A percentile compares a stretch with the other conserved stretches of the same genome.
Conservation (phyloP, 2,113 vertebrate species). For the Eolophus roseicapilla region DNA sequence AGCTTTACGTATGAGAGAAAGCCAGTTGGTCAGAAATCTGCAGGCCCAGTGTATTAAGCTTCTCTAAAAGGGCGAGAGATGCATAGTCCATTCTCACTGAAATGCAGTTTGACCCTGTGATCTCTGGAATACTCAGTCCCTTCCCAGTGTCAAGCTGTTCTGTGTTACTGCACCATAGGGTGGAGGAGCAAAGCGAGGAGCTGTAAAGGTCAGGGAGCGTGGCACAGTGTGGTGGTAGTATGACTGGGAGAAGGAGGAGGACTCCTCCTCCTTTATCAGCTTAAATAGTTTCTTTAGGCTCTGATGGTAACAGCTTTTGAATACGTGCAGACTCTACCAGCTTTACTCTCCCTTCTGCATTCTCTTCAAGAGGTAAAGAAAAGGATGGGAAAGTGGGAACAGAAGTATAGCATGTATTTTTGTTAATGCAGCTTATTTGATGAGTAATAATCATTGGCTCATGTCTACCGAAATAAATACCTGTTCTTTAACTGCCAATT, state of each 20-base stretch:
- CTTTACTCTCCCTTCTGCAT: not conserved
- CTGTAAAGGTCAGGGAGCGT: not conserved
- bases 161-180: not conserved
- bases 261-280: not conserved
- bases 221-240: not conserved
- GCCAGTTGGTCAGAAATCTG: not conserved
- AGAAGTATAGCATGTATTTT: not conserved
- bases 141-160: not conserved
- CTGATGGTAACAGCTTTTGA: not conserved
- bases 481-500: not conserved
- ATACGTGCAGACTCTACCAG: accelerated
- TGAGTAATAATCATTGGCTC: not conserved
- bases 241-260: not conserved
- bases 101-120: not conserved
- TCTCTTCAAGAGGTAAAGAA: not conserved
- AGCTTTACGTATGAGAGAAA: not conserved
- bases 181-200: not conserved
- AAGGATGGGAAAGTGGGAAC: not conserved
- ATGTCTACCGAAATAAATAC: not conserved
- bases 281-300: not conserved
- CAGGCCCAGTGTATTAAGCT: not conserved
- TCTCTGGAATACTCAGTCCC: not conserved
- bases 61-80: not conserved
- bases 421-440: not conserved
- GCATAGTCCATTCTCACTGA: not conserved